These are phyloP conservation scores for Anagyrus pseudococci DNA, from an alignment of 2,888 invertebrate genomes.

Conservation along the genomic window DNA sequence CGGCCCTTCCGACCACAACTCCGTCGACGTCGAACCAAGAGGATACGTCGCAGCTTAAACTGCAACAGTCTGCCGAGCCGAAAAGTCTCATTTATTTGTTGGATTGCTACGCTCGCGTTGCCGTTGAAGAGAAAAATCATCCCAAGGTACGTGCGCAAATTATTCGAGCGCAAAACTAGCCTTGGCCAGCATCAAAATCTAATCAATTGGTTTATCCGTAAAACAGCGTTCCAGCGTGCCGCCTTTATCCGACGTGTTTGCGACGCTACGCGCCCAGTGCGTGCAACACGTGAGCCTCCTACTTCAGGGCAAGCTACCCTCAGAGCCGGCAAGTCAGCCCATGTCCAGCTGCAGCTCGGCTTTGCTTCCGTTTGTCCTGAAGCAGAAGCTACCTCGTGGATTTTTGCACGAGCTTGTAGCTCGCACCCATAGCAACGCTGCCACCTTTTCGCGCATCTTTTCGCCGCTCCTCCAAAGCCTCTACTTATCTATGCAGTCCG, in stretches of 20 bases:
- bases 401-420: slow-evolving; percentile 74
- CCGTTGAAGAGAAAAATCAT: slow-evolving; percentile 76
- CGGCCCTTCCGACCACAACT: slow-evolving; percentile 57
- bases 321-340: slow-evolving; percentile 43
- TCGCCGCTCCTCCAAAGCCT: slow-evolving; percentile 75
- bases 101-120: slow-evolving; percentile 75
- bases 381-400: slow-evolving; percentile 76
- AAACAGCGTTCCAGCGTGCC: slow-evolving; percentile 73
- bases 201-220: slow-evolving; percentile 23
- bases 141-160: slow-evolving; percentile 66
- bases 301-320: slow-evolving; percentile 64
- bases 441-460: slow-evolving; percentile 69
- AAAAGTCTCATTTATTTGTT: slow-evolving; percentile 64
- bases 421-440: slow-evolving; percentile 69
- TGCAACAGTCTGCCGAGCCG: slow-evolving; percentile 57
- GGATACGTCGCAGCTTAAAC: slow-evolving; percentile 47
- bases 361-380: slow-evolving; percentile 73
- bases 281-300: slow-evolving; percentile 68
- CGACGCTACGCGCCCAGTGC: slow-evolving; percentile 66
- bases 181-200: slow-evolving; percentile 3
- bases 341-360: slow-evolving; percentile 66
- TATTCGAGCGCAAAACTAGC: background rate
- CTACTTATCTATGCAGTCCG: slow-evolving; percentile 71
- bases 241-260: slow-evolving; percentile 73
- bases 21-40: slow-evolving; percentile 49